Base-by-base conservation (phyloP, 2,797 vertebrate genomes). In the Anomalospiza imberbis region DNA sequence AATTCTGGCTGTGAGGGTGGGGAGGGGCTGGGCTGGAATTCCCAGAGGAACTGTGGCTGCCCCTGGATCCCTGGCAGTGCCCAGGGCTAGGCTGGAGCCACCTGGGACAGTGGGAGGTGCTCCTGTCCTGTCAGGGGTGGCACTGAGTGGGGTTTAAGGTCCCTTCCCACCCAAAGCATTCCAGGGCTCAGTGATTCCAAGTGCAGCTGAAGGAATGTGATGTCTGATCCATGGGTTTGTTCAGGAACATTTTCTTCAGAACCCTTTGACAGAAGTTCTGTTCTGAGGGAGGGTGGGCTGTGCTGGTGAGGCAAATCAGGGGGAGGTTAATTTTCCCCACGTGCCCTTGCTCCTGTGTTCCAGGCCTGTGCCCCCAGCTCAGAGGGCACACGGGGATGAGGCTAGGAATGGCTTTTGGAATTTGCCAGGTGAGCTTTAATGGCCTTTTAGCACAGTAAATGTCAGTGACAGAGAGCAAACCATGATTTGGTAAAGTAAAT, bases 141-240 rank as follows among this genome's bases (percentile, higher is more conserved):
- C 3, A 2, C 25, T 21, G 53, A 42, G 0, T 51, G 62, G 42
- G 21, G 2, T 48, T 44, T 21, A 0, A 21, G 20, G 4, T 20
- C 38, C 45, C 3, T n/a, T 10, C 54, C 40, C 2, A 13, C 24
- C 63, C 28, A 61, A 11, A 9, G 0, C n/a, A 53, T 13, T 12
- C 55, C 73, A 16, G 4, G 61, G 5, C 7, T 38, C 18, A 22
- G 28, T 2, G 20, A 36, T 48, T 36, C 50, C 25, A 22, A 24
- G 25, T 1, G 40, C 62, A 54, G 61, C 57, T 63, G 8, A 11
- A 19, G 7, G 25, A 53, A 2, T 15, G 36, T 7, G 62, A 17
- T 3, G 20, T 31, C 36, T 8, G 4, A 60, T 44, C 72, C 55
- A 0, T 2, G 0, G 19, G 8, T 51, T 55, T 12, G 38, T 12